Evolutionary conservation across 2,888 invertebrate genomes (phyloP).

Genomic region (Dicranocentrus wangi): DNA sequence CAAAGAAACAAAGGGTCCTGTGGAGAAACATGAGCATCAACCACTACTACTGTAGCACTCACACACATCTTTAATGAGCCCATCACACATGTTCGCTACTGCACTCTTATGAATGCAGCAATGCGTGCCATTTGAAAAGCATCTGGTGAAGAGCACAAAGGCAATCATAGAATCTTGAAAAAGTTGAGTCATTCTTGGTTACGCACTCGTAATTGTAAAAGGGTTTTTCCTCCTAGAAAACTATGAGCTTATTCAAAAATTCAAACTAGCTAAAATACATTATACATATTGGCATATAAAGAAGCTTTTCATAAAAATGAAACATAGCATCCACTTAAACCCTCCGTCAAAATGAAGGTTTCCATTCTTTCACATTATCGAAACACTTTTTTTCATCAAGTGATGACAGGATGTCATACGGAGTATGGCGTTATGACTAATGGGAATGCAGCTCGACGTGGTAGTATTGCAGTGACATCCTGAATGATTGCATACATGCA

Average conservation of each 20-base stretch:
- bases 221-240: conserved; percentile 13
- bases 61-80: conserved; percentile 32
- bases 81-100: not conserved
- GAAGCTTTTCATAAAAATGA: conserved; percentile 35
- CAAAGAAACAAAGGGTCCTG: conserved; percentile 34
- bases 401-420: conserved; percentile 59
- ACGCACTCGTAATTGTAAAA: conserved; percentile 35
- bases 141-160: conserved; percentile 2
- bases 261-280: conserved; percentile 6
- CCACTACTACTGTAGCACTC: not conserved
- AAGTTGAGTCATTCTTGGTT: conserved; percentile 47
- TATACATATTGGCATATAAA: conserved; percentile 35
- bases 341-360: conserved; percentile 43
- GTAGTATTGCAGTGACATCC: not conserved
- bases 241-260: conserved; percentile 5
- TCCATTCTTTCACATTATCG: conserved; percentile 26
- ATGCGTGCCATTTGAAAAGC: conserved; percentile 3
- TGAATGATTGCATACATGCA: not conserved
- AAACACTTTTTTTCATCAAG: conserved; percentile 4
- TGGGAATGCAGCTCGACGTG: conserved; percentile 7
- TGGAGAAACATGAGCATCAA: conserved; percentile 13
- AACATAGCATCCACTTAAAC: conserved; percentile 36
- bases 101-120: not conserved
- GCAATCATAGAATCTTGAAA: conserved; percentile 24
- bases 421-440: conserved; percentile 36